Conservation (phyloP, 2,113 vertebrate genomes). For the Collichthys lucidus region DNA sequence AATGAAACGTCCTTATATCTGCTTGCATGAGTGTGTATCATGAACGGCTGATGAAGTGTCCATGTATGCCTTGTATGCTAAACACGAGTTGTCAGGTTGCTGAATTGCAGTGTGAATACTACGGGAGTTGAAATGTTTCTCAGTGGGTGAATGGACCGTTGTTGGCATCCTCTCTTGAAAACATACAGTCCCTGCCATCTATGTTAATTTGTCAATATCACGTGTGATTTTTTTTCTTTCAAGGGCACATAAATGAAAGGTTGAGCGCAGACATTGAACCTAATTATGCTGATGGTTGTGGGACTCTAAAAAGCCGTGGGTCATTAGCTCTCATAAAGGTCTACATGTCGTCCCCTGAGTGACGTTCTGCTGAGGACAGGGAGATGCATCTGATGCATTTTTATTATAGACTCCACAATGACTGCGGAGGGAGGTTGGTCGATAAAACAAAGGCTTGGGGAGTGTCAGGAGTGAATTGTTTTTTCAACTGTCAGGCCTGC, state of each 20-base stretch:
- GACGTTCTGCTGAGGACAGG: constrained; percentile 75
- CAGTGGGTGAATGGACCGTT: constrained; percentile 9
- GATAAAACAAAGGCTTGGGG: constrained; percentile 73
- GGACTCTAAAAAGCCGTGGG: constrained; percentile 79
- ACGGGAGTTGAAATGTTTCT: neutral
- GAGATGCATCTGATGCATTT: constrained; percentile 79
- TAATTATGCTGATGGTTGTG: constrained; percentile 83
- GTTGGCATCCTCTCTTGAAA: constrained; percentile 48
- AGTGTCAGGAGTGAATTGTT: constrained; percentile 71
- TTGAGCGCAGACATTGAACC: constrained; percentile 76
- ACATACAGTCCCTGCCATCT: constrained; percentile 43
- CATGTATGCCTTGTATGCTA: neutral
- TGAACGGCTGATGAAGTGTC: neutral
- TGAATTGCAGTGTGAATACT: constrained; percentile 7
- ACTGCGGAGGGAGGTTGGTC: constrained; percentile 61
- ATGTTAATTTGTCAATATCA: constrained; percentile 76
- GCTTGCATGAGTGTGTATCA: neutral
- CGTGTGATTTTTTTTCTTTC: constrained; percentile 72
- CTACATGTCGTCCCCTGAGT: constrained; percentile 74
- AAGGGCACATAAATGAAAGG: constrained; percentile 77
- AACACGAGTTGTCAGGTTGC: constrained; percentile 20
- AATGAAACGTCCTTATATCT: neutral
- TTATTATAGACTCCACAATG: constrained; percentile 74
- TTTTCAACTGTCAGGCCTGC: constrained; percentile 67
- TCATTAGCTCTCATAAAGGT: constrained; percentile 84